These are phyloP conservation scores for Epicampocera succincta DNA, from an alignment of 2,888 invertebrate species.

Conservation along the genomic window DNA sequence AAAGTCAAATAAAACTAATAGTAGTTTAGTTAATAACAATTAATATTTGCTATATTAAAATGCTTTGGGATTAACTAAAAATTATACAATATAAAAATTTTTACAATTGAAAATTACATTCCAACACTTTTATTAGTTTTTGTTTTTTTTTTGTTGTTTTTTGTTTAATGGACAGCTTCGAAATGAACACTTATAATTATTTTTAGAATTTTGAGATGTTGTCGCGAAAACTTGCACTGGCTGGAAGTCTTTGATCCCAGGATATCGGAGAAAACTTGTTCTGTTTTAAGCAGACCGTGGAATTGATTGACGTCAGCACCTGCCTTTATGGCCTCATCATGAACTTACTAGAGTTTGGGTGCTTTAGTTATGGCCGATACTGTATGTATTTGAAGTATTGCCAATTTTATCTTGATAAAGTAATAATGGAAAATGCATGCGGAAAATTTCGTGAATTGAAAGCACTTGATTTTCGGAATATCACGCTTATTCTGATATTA, in stretches of 20 bases:
- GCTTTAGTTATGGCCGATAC: too few relatives aligned
- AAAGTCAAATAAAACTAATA: slow-evolving; percentile 29
- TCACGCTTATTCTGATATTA: too few relatives aligned
- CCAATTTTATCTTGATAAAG: too few relatives aligned
- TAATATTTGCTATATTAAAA: slow-evolving; percentile 63
- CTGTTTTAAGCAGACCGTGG: too few relatives aligned
- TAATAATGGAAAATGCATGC: too few relatives aligned
- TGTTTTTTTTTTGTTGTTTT: background rate
- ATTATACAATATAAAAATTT: background rate
- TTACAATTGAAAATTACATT: slow-evolving; percentile 10
- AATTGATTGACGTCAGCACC: too few relatives aligned
- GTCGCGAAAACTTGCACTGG: slow-evolving; percentile 41
- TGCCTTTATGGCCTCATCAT: too few relatives aligned
- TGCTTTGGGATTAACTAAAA: slow-evolving; percentile 38
- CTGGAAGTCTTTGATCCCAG: slow-evolving; percentile 19
- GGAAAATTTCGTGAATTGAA: too few relatives aligned
- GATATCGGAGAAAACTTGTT: background rate
- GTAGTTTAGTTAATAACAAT: slow-evolving; percentile 56
- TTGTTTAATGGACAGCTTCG: background rate
- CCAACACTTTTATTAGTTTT: too few relatives aligned
- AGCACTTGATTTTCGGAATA: too few relatives aligned
- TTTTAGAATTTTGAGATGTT: background rate
- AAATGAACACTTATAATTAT: slow-evolving; percentile 27
- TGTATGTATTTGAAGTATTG: too few relatives aligned
- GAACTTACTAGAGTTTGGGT: too few relatives aligned